Conservation (phyloP, 2,797 vertebrate species). For the Leptodactylus fallax region DNA sequence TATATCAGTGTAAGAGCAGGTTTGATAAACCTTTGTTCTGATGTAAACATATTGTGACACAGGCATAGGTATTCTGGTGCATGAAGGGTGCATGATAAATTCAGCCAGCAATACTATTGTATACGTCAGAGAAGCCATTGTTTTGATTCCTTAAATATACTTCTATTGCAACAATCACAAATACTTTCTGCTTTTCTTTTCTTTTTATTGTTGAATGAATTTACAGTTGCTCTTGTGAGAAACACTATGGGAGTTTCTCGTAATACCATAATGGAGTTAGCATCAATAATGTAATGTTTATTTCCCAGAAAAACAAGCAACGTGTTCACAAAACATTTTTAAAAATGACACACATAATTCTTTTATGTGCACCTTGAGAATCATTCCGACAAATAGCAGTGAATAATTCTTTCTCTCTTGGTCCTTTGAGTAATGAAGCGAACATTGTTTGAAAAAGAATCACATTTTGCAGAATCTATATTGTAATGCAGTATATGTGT, state of each 20-base stretch:
- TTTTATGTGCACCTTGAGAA: constrained; percentile 59
- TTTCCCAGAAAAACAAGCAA: constrained; percentile 63
- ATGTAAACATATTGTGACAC: too few relatives aligned
- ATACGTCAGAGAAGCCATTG: not conserved
- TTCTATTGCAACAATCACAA: not conserved
- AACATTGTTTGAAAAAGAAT: constrained; percentile 45
- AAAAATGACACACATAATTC: constrained; percentile 60
- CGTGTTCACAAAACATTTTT: constrained; percentile 55
- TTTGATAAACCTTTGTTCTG: too few relatives aligned
- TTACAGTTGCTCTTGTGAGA: constrained; percentile 44
- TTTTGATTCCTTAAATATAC: not conserved
- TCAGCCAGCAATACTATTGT: not conserved
- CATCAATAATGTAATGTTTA: constrained; percentile 64
- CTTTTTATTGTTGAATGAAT: constrained; percentile 28
- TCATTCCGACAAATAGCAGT: constrained; percentile 57
- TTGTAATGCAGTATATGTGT: constrained; percentile 2
- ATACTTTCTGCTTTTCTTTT: constrained; percentile 25
- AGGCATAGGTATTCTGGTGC: too few relatives aligned
- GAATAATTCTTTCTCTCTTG: constrained; percentile 47
- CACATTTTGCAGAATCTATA: constrained; percentile 50
- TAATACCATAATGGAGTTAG: constrained; percentile 55
- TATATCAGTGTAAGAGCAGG: too few relatives aligned
- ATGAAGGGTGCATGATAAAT: too few relatives aligned
- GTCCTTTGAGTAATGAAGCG: constrained; percentile 50
- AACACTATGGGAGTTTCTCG: constrained; percentile 53